Evolutionary conservation across 2,113 vertebrate genomes (phyloP).

Genomic region (Callionymus lyra): DNA sequence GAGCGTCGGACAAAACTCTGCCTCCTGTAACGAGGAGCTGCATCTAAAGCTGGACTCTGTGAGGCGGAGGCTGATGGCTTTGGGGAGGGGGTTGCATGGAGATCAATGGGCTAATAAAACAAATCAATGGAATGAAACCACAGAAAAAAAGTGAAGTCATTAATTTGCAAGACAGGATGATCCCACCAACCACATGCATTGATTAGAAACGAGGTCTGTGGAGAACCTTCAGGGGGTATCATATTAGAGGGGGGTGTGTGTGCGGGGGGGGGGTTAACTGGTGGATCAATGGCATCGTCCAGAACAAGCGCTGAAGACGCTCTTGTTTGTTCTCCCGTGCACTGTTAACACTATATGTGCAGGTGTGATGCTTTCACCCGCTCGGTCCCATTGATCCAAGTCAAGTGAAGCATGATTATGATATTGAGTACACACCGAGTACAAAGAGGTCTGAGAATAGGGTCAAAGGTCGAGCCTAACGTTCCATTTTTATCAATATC

Average conservation of each 20-base stretch:
- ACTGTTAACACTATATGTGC: slow-evolving; percentile 50
- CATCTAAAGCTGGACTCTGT: slow-evolving; percentile 14
- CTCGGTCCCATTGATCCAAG: slow-evolving; percentile 26
- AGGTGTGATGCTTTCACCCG: slow-evolving; percentile 44
- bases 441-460: slow-evolving; percentile 50
- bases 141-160: slow-evolving; percentile 69
- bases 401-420: slow-evolving; percentile 61
- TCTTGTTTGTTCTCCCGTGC: slow-evolving; percentile 37
- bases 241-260: slow-evolving; percentile 62
- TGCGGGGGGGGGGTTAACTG: slow-evolving; percentile 50
- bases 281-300: slow-evolving; percentile 55
- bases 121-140: slow-evolving; percentile 67
- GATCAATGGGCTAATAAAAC: slow-evolving; percentile 71
- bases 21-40: slow-evolving; percentile 49
- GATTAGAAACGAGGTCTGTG: slow-evolving; percentile 64
- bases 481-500: slow-evolving; percentile 57
- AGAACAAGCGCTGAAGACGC: slow-evolving; percentile 27
- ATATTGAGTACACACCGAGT: slow-evolving; percentile 59
- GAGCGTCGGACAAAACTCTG: too few relatives aligned
- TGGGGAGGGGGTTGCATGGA: slow-evolving; percentile 21
- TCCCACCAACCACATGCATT: slow-evolving; percentile 65
- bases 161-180: slow-evolving; percentile 71
- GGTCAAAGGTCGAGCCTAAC: slow-evolving; percentile 60
- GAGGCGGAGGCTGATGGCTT: slow-evolving; percentile 11
- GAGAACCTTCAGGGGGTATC: slow-evolving; percentile 63